phyloP scores from a whole-genome alignment of 2,797 vertebrate genomes.

The Parauchenoglanis ngamensis region DNA sequence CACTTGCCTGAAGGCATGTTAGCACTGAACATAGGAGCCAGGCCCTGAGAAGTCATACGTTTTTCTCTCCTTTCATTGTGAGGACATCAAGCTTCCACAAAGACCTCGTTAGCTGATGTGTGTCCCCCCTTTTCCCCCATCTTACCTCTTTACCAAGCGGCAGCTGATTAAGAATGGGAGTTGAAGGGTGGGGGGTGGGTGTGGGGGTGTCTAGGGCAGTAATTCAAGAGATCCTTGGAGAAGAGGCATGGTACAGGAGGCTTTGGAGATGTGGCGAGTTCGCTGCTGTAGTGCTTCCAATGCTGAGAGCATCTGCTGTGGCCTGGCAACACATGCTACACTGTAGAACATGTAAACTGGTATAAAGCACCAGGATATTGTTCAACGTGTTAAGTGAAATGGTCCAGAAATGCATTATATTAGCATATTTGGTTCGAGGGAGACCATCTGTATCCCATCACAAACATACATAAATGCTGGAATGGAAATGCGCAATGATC shows the following conservation, averaged over 20 bases:
- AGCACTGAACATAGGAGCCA: slow-evolving; percentile 66
- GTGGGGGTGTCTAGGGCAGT: slow-evolving; percentile 69
- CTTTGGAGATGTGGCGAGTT: slow-evolving; percentile 42
- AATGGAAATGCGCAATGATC: slow-evolving; percentile 22
- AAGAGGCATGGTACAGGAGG: slow-evolving; percentile 63
- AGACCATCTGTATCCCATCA: slow-evolving; percentile 43
- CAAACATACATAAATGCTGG: slow-evolving; percentile 13
- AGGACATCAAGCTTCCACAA: slow-evolving; percentile 77
- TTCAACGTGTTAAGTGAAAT: slow-evolving; percentile 46
- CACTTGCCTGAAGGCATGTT: slow-evolving; percentile 79
- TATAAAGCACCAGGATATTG: slow-evolving; percentile 24
- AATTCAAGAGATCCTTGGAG: slow-evolving; percentile 75
- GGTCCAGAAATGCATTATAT: slow-evolving; percentile 43
- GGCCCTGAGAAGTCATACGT: slow-evolving; percentile 68
- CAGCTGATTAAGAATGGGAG: slow-evolving; percentile 80
- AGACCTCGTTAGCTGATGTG: slow-evolving; percentile 77
- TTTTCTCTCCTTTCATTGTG: slow-evolving; percentile 77
- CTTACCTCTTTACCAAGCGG: slow-evolving; percentile 78
- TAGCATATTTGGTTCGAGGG: slow-evolving; percentile 37
- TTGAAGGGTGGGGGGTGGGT: too few species aligned
- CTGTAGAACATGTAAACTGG: slow-evolving; percentile 55
- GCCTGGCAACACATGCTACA: slow-evolving; percentile 73
- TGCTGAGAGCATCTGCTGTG: slow-evolving; percentile 72
- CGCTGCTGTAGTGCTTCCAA: slow-evolving; percentile 47
- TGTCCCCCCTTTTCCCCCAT: slow-evolving; percentile 24